Evolutionary conservation across 2,797 vertebrate genomes (phyloP), one percentile per base, ranked within the genome.

Genomic region (Arrhamphus sclerolepis): DNA sequence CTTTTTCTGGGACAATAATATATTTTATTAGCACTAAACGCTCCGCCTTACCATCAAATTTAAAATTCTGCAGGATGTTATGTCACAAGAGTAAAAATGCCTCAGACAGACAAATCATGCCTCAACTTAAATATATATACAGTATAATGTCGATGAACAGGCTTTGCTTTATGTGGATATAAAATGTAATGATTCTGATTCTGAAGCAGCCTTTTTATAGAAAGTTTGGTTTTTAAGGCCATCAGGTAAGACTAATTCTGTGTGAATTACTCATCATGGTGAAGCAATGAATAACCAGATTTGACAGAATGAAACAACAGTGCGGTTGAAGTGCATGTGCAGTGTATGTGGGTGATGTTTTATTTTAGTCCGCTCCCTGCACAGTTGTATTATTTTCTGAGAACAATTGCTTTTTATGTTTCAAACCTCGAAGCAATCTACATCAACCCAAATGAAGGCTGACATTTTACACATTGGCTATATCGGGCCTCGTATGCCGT

Each of bases 141-240:
- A 34, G 9, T 10, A 34, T 14, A 14, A 34, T 34, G 9, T 49
- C 71, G 72, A 77, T 66, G 66, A 74, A 78, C 54, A 61, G 62
- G 47, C 50, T 79, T 64, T 55, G 46, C 71, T 83, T 79, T 74
- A 84, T 75, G 42, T 72, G 40, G 13, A 53, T 60, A 76, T 84
- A 76, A 82, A 81, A 71, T 50, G 46, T 46, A 61, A 75, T 42
- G 76, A 73, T 74, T 74, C 46, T 10, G 42, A 73, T 43, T 46
- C 67, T 77, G 31, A 79, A 75, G 65, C 66, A 69, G 67, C 71
- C 66, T 49, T n/a, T n/a, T 40, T 39, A 3, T 56, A 64, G 65
- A 47, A 55, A 56, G 64, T 74, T 72, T 65, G 34, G 26, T 26
- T 76, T 83, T 74, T 53, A 76, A 53, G 67, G 53, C 52, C 69